Base-by-base conservation (phyloP, 2,888 invertebrate genomes). In the Alentia gelatinosa region DNA sequence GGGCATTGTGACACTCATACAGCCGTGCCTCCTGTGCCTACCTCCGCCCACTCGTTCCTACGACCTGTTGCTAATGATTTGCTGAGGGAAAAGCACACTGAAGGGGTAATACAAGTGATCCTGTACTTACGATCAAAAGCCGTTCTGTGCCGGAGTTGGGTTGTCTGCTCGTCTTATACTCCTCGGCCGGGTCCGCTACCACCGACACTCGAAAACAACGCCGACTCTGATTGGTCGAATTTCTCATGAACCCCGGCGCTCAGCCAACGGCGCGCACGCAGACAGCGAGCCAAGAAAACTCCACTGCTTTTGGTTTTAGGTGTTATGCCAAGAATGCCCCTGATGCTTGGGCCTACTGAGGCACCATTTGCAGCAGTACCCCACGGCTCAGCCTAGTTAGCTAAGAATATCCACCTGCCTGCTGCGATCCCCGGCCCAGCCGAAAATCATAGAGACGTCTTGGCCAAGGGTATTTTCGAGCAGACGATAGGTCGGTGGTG, bases 111-210 rank as follows among this genome's bases (percentile, higher is more conserved):
- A 79, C 86, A 86, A 26, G 47, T 15, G 86, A 86, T 86, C 42
- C 68, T 5, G 33, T 91, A 91, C 91, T 91, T 91, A 91, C 91
- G 91, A 91, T 91, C 91, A 91, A 91, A 91, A 91, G 91, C 91
- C 74, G 91, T 91, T 91, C 91, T 91, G 90, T 83, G 86, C 83
- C 63, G 30, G 26, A 23, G n/a, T 30, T 30, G 19, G 39, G 23
- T 37, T 26, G 63, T 37, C 83, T 63, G 39, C 56, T 19, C 35
- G 56, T 91, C 75, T 75, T 83, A 91, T 89, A 91, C 56, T 50
- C 47, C 42, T 26, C 23, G 23, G 35, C 56, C 26, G 47, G 30
- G 23, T 33, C 84, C 30, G 30, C 42, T 42, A 26, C 23, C 33
- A 83, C n/a, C 35, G 50, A 50, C 26, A 26, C 26, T 75, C 47